Evolutionary conservation across 1,140 invertebrate genomes (phyloP).

Genomic region (Piezodorus guildinii): DNA sequence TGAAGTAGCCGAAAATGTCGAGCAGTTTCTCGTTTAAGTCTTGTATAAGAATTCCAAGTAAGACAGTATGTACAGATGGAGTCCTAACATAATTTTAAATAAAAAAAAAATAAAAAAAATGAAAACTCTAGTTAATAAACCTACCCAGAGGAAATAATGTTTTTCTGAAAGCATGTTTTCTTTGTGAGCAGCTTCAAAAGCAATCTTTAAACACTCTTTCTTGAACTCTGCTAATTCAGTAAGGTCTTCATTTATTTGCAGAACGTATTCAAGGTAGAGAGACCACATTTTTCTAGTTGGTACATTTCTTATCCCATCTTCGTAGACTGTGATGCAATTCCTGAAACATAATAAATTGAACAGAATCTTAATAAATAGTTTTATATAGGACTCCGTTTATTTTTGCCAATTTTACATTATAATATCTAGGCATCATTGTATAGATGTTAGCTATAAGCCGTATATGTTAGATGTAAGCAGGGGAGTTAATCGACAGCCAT

Average conservation of each 20-base stretch:
- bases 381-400: too few relatives aligned
- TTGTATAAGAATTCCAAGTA: too few relatives aligned
- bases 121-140: background rate
- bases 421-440: too few relatives aligned
- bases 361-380: background rate
- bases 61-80: too few relatives aligned
- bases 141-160: constrained; percentile 39
- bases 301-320: constrained; percentile 23
- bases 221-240: constrained; percentile 36
- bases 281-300: constrained; percentile 42
- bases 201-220: constrained; percentile 37
- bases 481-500: too few relatives aligned
- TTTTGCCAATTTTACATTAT: too few relatives aligned
- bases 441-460: too few relatives aligned
- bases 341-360: background rate
- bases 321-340: constrained; percentile 35
- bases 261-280: constrained; percentile 39
- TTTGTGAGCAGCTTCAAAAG: constrained; percentile 36
- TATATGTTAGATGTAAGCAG: too few relatives aligned
- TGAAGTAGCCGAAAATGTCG: too few relatives aligned
- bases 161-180: constrained; percentile 38
- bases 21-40: too few relatives aligned
- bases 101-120: background rate
- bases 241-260: constrained; percentile 37
- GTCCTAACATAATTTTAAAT: too few relatives aligned